Conservation (phyloP, 2,797 vertebrate species). For the Leontocebus nigricollis region DNA sequence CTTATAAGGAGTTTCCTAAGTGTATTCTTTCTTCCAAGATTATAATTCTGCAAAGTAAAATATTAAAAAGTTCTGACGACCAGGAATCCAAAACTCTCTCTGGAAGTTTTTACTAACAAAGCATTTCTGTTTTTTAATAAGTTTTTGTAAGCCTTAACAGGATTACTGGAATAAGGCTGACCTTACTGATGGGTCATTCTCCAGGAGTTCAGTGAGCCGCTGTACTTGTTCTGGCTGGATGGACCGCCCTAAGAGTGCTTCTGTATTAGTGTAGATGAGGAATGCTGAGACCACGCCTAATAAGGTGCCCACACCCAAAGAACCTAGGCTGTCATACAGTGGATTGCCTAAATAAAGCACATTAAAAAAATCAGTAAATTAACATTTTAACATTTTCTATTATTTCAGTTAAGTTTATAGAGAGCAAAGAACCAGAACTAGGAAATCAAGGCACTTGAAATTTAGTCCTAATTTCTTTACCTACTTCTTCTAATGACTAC, state of each 20-base stretch:
- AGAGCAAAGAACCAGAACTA: slow-evolving; percentile 19
- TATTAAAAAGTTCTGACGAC: not conserved
- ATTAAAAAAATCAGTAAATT: not conserved
- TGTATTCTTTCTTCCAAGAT: not conserved
- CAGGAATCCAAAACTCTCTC: not conserved
- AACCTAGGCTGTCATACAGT: slow-evolving; percentile 95
- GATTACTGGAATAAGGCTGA: slow-evolving; percentile 77
- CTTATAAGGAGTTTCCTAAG: not conserved
- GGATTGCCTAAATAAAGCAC: slow-evolving; percentile 90
- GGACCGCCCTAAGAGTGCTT: slow-evolving; percentile 95
- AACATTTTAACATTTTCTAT: not conserved
- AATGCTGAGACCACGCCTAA: slow-evolving; percentile 95
- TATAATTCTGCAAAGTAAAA: not conserved
- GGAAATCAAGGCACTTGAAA: not conserved
- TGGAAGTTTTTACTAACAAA: not conserved
- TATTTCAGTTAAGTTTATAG: not conserved
- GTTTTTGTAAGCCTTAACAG: not conserved
- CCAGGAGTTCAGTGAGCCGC: slow-evolving; percentile 96
- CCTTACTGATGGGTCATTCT: slow-evolving; percentile 97
- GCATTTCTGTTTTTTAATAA: not conserved
- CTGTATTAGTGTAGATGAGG: slow-evolving; percentile 98
- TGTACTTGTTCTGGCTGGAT: slow-evolving; percentile 96
- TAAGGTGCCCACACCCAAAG: slow-evolving; percentile 95
- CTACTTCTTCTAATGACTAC: not conserved
- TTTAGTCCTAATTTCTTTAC: slow-evolving; percentile 10